phyloP scores from a whole-genome alignment of 2,888 invertebrate genomes.

The Tyria jacobaeae region DNA sequence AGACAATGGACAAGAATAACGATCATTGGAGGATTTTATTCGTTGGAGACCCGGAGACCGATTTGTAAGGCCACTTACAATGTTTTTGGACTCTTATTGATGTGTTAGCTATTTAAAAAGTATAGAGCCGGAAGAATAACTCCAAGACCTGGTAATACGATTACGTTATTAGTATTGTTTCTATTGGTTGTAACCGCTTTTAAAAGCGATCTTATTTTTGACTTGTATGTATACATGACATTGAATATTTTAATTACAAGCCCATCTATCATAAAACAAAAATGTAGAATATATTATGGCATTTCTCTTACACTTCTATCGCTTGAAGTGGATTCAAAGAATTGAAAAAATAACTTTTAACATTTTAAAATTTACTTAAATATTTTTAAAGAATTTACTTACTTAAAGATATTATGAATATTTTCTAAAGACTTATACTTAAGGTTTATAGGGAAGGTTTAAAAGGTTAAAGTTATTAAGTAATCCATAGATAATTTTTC shows the following conservation, averaged over 20 bases:
- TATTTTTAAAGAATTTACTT: no score
- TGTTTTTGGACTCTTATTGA: constrained; percentile 22
- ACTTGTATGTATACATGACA: no score
- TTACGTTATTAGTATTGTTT: not conserved
- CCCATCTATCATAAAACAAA: no score
- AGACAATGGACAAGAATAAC: constrained; percentile 48
- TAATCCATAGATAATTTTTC: not conserved
- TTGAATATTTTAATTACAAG: no score
- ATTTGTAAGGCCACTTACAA: constrained; percentile 26
- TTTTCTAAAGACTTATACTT: not conserved
- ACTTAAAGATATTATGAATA: not conserved
- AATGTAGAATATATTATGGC: no score
- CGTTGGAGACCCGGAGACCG: constrained; percentile 10
- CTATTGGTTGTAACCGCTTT: not conserved
- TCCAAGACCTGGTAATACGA: not conserved
- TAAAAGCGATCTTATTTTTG: no score
- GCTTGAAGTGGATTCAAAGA: no score
- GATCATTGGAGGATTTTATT: constrained; percentile 24
- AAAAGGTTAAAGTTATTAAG: not conserved
- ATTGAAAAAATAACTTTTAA: no score
- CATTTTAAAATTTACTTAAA: no score
- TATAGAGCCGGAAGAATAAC: not conserved
- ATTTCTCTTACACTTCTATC: no score
- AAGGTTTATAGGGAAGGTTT: no score
- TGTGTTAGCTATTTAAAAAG: constrained; percentile 13